Evolutionary conservation across 2,888 invertebrate species (phyloP), one percentile per base, ranked within the genome.

Genomic region (Xanthorhoe spadicearia): DNA sequence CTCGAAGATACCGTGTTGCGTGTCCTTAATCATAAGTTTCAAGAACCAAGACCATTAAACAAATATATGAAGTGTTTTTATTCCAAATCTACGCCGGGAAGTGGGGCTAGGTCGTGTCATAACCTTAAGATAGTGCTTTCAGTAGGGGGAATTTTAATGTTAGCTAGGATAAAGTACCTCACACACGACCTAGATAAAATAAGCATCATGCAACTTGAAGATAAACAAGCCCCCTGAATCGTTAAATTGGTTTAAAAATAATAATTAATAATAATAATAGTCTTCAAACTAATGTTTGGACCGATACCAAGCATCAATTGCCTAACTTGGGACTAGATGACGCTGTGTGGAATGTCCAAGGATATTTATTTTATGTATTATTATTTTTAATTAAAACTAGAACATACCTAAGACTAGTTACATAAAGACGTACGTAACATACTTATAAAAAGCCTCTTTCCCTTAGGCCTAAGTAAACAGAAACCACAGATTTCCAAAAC

Each of bases 31-130:
- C 18, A 49, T 57, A 66, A 70, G 63, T 68, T 62, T 54, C 61
- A 66, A 64, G 60, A 61, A 28, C 28, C 19, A 61, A 10, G 51
- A 49, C 17, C 48, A 64, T 64, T 60, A 61, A 60, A 62, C 49
- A 54, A 38, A 61, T 56, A 61, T 69, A 66, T 66, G 61, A 67
- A 56, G 66, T 64, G 48, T 52, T 69, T n/a, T 64, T 66, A 66
- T 69, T 64, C 64, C 58, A 67, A 61, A 64, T 68, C 57, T 18
- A 32, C 19, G 55, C 50, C 46, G 1, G 18, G 59, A 65, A 68
- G 74, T 88, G 73, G 89, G 74, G 74, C 89, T 89, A 88, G 88
- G 89, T 85, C 89, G 77, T 81, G 82, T 76, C 84, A 71, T 74
- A 84, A 78, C 86, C 86, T 87, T 80, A 76, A 66, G 66, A 59